Evolutionary conservation across 2,113 vertebrate species (phyloP), one percentile per base, ranked within the genome.

Genomic region (Rhabdomys dilectus): DNA sequence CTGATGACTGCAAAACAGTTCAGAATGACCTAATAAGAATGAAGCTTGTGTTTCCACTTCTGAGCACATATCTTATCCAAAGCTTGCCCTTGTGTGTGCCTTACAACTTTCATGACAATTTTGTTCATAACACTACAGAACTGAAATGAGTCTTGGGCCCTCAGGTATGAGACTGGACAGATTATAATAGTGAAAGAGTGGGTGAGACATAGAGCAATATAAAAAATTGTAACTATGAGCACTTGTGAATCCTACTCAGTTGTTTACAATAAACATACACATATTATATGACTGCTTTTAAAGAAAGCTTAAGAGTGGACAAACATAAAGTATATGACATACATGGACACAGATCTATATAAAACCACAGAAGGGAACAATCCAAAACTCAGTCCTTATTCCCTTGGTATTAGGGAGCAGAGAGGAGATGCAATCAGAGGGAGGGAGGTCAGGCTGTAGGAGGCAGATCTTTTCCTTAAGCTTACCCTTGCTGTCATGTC

Each of bases 291-390:
- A 88, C 42, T 42, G n/a, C 31, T 60, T 53, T 51, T 77, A 42
- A 53, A 53, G 16, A 31, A 87, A 91, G 73, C 45, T 72, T 5
- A 90, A 96, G 94, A 93, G 62, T 89, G 75, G 70, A 62, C 58
- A 88, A 56, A 86, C 75, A 87, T 80, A 53, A 77, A 70, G n/a
- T 34, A 16, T 8, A 91, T 36, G 42, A 70, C n/a, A 77, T 58
- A 45, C 19, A 78, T 22, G 53, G 72, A 21, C 36, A 89, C 19
- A 31, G 90, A 86, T 86, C 90, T 64, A 68, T 21, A 22, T 13
- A 42, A 24, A 72, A 62, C 66, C 1, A 42, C 2, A 10, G 62
- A 84, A 42, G 56, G 80, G 48, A 89, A 34, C 13, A 91, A 51
- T 16, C 12, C 1, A 10, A 22, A 82, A 78, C 21, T 78, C 60